Base-by-base conservation (phyloP, 2,797 vertebrate species). In the Dendrocincla tyrannina region DNA sequence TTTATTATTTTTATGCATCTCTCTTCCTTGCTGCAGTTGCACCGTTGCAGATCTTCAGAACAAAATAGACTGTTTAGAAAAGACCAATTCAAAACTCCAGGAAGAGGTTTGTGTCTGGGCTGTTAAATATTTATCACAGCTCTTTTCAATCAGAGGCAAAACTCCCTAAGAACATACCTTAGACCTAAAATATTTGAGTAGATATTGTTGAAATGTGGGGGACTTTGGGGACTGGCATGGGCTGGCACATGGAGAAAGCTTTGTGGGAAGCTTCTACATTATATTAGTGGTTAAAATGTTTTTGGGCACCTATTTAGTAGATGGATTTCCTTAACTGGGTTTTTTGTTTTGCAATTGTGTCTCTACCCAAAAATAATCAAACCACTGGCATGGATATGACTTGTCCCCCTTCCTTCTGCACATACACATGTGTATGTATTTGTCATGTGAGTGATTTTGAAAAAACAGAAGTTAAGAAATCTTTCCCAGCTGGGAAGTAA, bases 61-160 rank as follows among this genome's bases (percentile, higher is more conserved):
- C 91, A 99, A 99, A 98, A 99, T 99, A 98, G 99, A 99, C 83
- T 98, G 98, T 42, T 95, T 99, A 77, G 99, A 99, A 97, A 99
- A 99, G 97, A 99, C 98, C 50, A 99, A 99, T 97, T 98, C 98
- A 96, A 99, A 99, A 96, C 99, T 99, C 35, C 98, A 99, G 82
- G 99, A 99, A 97, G 99, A 99, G 99, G 99, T 99, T 93, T 95
- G 98, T 98, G 68, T 52, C 55, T 92, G 32, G 5, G 68, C 35
- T 55, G 4, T 17, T 88, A 74, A 35, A 39, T 84, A 60, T 87
- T 86, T 81, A 66, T 91, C 3, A 9, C 47, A 78, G 42, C 33
- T 80, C 17, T 70, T 55, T 70, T 41, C 25, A 30, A 37, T 67
- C n/a, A 77, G 32, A 63, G 24, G 5, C 32, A 74, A 33, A 79